Evolutionary conservation across 2,888 invertebrate species (phyloP), one percentile per base, ranked within the genome.

Genomic region (Leucophora obtusa): DNA sequence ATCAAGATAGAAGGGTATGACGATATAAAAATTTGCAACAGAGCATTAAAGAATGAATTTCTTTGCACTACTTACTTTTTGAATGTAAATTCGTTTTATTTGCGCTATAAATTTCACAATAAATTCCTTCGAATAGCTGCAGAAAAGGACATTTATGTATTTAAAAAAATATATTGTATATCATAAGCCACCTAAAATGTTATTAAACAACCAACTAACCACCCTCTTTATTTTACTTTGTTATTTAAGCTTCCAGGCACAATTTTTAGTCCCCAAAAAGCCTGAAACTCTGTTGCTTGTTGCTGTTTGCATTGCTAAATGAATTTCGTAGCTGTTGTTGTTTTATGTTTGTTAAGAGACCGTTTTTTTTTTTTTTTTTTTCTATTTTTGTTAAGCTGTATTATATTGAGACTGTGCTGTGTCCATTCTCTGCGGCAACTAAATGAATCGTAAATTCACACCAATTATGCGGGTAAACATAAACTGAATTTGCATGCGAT

Each of bases 371-470:
- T 35, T 2, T 7, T 53, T 33, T 68, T 58, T 15, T 21, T 38
- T 33, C 5, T 62, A 9, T 28, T 50, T 11, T 15, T 43, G 38
- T 17, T 47, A n/a, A 0, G 15, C 43, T 65, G 53, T 43, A 28
- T 47, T n/a, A 47, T n/a, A 47, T n/a, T 56, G 28, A 7, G 17
- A 18, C 18, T 54, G 21, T 17, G n/a, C 65, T n/a, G 68, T 80
- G 80, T 73, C 73, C 69, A 66, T 81, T 77, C 81, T 73, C 77
- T 81, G 81, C 73, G 81, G 81, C 81, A 81, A 83, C 85, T 88
- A 88, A 89, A 89, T 89, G 88, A 89, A 89, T 88, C 87, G 88
- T 87, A 87, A 89, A 89, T 89, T 88, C 86, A 88, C 86, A 87
- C 85, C 88, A 89, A 89, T 89, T 89, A 89, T 87, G 87, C 85